A percentile compares a stretch with the other conserved stretches of the same genome.
Conservation (phyloP, 2,797 vertebrate species). For the Macrochelys suwanniensis region DNA sequence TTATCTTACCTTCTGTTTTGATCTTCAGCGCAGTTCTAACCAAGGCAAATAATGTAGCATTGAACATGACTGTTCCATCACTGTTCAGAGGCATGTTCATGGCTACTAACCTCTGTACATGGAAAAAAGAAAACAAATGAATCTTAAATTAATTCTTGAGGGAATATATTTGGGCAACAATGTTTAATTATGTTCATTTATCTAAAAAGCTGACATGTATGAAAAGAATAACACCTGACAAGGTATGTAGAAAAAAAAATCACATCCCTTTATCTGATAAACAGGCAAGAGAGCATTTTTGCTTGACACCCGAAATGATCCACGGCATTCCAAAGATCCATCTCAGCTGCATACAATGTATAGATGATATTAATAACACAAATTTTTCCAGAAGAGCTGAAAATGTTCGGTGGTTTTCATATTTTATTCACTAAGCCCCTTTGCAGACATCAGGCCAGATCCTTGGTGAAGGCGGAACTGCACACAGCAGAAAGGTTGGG, state of each 20-base stretch:
- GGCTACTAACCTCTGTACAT: conserved; percentile 93
- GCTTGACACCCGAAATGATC: background rate
- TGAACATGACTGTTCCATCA: conserved; percentile 98
- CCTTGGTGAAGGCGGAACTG: background rate
- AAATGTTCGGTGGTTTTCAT: background rate
- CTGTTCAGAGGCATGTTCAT: conserved; percentile 99
- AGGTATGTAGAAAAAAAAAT: background rate
- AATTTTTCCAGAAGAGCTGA: background rate
- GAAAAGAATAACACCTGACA: background rate
- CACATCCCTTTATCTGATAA: background rate
- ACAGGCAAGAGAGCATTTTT: background rate
- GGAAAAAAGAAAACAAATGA: conserved; percentile 36
- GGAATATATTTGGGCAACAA: background rate
- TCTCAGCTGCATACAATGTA: background rate
- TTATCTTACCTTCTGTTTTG: conserved; percentile 94
- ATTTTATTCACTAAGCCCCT: background rate
- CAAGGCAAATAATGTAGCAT: conserved; percentile 97
- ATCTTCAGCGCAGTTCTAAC: conserved; percentile 98
- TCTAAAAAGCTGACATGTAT: background rate
- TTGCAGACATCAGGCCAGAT: background rate
- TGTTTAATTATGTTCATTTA: background rate
- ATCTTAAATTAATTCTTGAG: background rate
- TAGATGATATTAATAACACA: background rate
- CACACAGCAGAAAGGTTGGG: background rate
- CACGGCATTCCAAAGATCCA: background rate